These are phyloP conservation scores for Corythaeola cristata DNA, from an alignment of 2,113 vertebrate species.

Conservation along the genomic window DNA sequence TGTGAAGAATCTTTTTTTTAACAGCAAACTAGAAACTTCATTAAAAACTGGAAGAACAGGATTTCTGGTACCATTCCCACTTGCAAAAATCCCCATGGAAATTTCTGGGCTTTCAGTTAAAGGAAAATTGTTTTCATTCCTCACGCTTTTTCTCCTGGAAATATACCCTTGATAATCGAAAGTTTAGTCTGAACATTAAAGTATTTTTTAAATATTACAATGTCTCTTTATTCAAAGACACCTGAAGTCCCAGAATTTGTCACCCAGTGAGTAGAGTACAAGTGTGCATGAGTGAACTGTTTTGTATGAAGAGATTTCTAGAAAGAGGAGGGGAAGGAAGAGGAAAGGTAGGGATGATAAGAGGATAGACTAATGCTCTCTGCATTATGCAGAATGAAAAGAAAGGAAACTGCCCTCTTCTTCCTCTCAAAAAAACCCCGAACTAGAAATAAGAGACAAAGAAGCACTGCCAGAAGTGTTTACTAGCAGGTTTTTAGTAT, in stretches of 20 bases:
- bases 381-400: background rate
- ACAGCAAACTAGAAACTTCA: background rate
- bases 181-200: background rate
- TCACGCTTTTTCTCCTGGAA: background rate
- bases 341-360: background rate
- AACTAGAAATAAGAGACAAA: background rate
- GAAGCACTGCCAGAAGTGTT: background rate
- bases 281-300: background rate
- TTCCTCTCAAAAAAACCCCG: background rate
- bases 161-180: background rate
- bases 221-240: background rate
- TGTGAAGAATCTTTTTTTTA: background rate
- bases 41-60: background rate
- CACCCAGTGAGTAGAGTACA: background rate
- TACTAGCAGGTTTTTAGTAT: background rate
- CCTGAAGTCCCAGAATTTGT: background rate
- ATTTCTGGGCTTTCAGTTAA: background rate
- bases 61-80: background rate
- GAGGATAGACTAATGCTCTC: background rate
- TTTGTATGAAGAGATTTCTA: background rate
- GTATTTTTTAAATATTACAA: background rate
- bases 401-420: background rate
- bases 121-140: background rate
- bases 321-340: background rate
- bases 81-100: background rate